Percentiles rank a stretch among this genome's conserved stretches.
Conservation (phyloP, 2,113 vertebrate genomes). For the Crotalus horridus region DNA sequence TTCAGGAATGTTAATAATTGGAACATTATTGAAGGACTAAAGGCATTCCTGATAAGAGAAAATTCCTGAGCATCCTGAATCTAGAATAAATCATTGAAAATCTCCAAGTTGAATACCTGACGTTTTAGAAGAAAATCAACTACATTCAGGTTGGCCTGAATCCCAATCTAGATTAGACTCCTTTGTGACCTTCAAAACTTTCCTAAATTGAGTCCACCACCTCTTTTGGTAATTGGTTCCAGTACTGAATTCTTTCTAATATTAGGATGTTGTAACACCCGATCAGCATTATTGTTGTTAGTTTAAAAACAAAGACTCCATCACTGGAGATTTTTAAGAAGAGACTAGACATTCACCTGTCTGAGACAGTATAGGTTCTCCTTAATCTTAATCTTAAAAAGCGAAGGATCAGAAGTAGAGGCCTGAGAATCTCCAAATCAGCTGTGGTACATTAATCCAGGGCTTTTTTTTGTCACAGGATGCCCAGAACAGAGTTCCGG, state of each 20-base stretch:
- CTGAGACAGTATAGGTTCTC: too few relatives aligned
- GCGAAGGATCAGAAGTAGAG: neutral
- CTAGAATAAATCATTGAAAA: neutral
- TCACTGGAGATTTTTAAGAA: too few relatives aligned
- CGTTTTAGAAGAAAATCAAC: neutral
- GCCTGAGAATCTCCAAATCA: neutral
- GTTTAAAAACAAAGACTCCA: neutral
- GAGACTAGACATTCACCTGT: too few relatives aligned
- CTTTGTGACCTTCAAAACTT: neutral
- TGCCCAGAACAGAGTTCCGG: too few relatives aligned
- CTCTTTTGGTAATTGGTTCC: neutral
- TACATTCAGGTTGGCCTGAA: neutral
- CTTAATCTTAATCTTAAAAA: neutral
- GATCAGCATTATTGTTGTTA: neutral
- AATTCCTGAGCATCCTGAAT: neutral
- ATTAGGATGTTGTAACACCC: neutral
- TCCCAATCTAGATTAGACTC: neutral
- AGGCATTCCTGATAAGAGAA: neutral
- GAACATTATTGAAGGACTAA: neutral
- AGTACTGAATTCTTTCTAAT: neutral
- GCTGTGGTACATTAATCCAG: neutral
- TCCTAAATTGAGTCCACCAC: neutral
- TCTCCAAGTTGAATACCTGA: neutral
- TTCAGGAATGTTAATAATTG: neutral
- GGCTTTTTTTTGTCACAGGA: too few relatives aligned